A percentile compares a stretch with the other conserved stretches of the same genome.
phyloP scores from a whole-genome alignment of 2,113 vertebrate species.

The Takifugu bimaculatus region DNA sequence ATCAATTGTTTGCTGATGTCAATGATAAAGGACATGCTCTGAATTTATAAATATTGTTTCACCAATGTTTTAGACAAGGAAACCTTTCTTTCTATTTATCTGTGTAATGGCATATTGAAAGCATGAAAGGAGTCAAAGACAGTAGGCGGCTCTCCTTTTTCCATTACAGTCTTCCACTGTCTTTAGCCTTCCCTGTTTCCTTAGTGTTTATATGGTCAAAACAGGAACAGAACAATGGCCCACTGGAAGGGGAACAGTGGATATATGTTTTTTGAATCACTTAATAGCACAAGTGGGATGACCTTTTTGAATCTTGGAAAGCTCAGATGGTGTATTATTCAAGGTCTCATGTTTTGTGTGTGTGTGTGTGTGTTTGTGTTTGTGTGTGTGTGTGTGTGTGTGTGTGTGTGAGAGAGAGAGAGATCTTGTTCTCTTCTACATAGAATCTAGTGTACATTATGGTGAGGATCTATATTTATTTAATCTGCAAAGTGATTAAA shows the following conservation, averaged over 20 bases:
- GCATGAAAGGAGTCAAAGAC: slow-evolving; percentile 12
- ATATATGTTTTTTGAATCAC: slow-evolving; percentile 35
- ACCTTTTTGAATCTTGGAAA: slow-evolving; percentile 52
- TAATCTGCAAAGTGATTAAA: no score
- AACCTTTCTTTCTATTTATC: slow-evolving; percentile 20
- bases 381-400: not conserved
- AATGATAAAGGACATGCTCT: no score
- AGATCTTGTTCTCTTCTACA: not conserved
- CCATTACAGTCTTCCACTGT: slow-evolving; percentile 48
- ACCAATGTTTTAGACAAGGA: slow-evolving; percentile 40
- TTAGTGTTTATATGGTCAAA: slow-evolving; percentile 37
- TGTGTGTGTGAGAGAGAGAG: not conserved
- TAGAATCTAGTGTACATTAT: no score
- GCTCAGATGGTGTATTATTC: slow-evolving; percentile 30
- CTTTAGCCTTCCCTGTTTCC: slow-evolving; percentile 43
- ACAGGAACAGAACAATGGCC: slow-evolving; percentile 68
- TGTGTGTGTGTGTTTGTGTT: not conserved
- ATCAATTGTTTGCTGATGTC: no score
- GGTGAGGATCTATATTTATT: no score
- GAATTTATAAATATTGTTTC: no score
- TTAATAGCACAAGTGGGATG: slow-evolving; percentile 41
- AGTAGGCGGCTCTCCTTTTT: slow-evolving; percentile 41
- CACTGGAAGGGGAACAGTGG: slow-evolving; percentile 4
- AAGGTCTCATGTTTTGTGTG: slow-evolving; percentile 10
- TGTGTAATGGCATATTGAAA: slow-evolving; percentile 39